phyloP scores from a whole-genome alignment of 2,113 vertebrate species.

The Turnix velox region DNA sequence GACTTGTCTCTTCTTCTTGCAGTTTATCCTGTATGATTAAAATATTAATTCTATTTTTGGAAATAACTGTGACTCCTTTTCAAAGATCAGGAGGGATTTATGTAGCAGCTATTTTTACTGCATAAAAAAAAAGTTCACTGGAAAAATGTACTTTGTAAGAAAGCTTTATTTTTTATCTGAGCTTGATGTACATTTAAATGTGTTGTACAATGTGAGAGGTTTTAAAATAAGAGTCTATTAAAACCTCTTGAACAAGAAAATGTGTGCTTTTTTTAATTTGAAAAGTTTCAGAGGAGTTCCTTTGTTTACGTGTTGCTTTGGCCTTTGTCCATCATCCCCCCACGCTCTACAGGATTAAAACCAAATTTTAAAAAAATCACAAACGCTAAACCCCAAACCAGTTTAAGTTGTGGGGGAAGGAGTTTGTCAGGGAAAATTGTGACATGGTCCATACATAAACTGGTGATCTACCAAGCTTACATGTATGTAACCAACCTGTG shows the following conservation, averaged over 20 bases:
- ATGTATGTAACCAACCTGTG: neutral
- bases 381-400: neutral
- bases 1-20: conserved; percentile 29
- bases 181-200: conserved; percentile 52
- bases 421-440: neutral
- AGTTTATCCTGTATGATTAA: conserved; percentile 62
- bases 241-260: conserved; percentile 25
- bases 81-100: conserved; percentile 73
- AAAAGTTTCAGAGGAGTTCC: neutral
- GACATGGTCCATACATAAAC: too few relatives aligned
- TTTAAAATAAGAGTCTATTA: neutral
- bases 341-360: neutral
- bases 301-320: neutral
- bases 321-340: neutral
- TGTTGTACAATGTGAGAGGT: conserved; percentile 27
- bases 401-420: rapidly evolving
- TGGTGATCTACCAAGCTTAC: neutral
- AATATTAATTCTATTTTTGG: conserved; percentile 79
- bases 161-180: conserved; percentile 77
- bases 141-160: conserved; percentile 75
- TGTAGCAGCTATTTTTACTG: conserved; percentile 84
- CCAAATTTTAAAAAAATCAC: neutral
- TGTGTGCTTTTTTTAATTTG: neutral
- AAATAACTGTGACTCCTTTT: conserved; percentile 75
- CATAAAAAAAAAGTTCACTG: conserved; percentile 70